A percentile compares a stretch with the other conserved stretches of the same genome.
These are phyloP conservation scores for Halcyon badia DNA, from an alignment of 2,797 vertebrate species.

Conservation along the genomic window DNA sequence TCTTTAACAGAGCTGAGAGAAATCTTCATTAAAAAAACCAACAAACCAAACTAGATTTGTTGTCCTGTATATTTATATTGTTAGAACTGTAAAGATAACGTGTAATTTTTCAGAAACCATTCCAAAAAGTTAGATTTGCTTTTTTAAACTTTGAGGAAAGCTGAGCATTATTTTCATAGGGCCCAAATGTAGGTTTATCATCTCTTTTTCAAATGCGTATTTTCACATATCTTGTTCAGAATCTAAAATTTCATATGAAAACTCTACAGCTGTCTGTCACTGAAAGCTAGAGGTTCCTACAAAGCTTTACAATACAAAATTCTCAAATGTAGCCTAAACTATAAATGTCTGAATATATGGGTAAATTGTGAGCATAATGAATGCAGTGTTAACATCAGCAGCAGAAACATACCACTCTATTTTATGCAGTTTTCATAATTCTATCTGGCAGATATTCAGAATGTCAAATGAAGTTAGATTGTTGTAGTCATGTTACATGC, in stretches of 20 bases:
- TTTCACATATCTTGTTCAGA: background rate
- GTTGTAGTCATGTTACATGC: conserved; percentile 31
- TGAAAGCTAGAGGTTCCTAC: background rate
- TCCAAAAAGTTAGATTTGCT: background rate
- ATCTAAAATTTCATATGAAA: background rate
- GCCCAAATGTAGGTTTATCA: background rate
- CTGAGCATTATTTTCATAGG: background rate
- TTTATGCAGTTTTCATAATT: conserved; percentile 49
- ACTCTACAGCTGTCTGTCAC: background rate
- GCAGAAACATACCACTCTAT: background rate
- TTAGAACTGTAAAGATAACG: background rate
- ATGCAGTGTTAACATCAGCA: background rate
- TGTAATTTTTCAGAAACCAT: background rate
- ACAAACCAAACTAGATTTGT: background rate
- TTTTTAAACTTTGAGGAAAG: background rate
- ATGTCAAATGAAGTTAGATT: conserved; percentile 41
- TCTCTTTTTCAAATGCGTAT: background rate
- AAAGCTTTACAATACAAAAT: background rate
- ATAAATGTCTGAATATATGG: background rate
- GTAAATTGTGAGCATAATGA: conserved; percentile 8
- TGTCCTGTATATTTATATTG: background rate
- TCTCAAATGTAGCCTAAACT: background rate
- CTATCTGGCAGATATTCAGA: conserved; percentile 36
- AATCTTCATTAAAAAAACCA: background rate
- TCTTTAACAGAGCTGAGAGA: background rate